phyloP scores from a whole-genome alignment of 1,140 invertebrate species.

The Apis florea region DNA sequence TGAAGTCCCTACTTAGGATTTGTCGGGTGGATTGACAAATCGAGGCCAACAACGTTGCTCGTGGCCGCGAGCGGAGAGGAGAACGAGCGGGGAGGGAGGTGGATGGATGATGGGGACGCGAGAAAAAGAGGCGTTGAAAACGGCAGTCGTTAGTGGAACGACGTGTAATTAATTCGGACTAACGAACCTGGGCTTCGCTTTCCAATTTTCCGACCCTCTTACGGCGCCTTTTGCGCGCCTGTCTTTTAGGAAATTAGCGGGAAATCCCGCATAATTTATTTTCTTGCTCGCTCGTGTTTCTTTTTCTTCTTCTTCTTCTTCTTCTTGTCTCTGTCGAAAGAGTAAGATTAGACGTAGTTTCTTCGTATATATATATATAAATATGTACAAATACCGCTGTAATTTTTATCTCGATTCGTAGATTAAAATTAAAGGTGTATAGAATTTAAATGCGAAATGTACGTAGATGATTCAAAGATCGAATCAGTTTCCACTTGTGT shows the following conservation, averaged over 20 bases:
- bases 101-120: conserved; percentile 15
- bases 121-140: conserved; percentile 69
- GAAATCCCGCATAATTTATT: conserved; percentile 12
- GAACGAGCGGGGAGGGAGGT: not conserved
- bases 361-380: too few relatives aligned
- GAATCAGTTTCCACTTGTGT: too few relatives aligned
- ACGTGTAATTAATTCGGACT: conserved; percentile 65
- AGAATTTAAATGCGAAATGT: too few relatives aligned
- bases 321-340: not conserved
- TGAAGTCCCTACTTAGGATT: conserved; percentile 64
- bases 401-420: too few relatives aligned
- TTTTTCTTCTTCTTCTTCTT: too few relatives aligned
- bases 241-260: conserved; percentile 20
- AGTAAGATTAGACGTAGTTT: not conserved
- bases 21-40: conserved; percentile 68
- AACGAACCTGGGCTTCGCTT: conserved; percentile 58
- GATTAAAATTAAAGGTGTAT: too few relatives aligned
- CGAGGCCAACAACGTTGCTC: conserved; percentile 61
- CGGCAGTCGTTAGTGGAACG: conserved; percentile 60
- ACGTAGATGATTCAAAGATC: too few relatives aligned
- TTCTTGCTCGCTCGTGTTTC: not conserved
- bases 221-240: conserved; percentile 3
- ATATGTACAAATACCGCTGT: too few relatives aligned
- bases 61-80: conserved; percentile 26
- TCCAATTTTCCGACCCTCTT: conserved; percentile 39